Evolutionary conservation across 1,140 invertebrate species (phyloP), one percentile per base, ranked within the genome.

Genomic region (Drosophila lowei): DNA sequence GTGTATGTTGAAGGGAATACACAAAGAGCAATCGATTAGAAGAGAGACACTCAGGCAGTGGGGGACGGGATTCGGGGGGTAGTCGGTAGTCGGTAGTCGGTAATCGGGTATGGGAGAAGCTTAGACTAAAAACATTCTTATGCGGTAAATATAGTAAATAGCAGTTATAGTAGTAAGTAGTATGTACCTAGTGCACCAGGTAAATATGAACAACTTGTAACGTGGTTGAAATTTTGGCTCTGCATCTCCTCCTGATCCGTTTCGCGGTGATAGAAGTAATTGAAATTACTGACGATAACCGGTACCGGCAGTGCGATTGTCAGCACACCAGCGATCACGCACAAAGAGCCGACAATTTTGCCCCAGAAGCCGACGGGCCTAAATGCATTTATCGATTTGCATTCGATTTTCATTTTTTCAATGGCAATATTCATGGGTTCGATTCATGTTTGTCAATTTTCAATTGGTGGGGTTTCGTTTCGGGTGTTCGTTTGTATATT

Each of bases 201-300:
- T 92, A 98, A 94, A 93, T 98, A 98, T 79, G 97, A 97, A 93
- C 97, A 98, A 93, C 97, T 97, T 90, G 97, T 98, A 92, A 98
- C 97, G 91, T 98, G 97, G 93, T 98, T 98, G 94, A 98, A 98
- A 93, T 98, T 98, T 93, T 98, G 97, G 84, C 97, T 98, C 93
- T 98, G 97, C 97, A 98, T 98, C 93, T 98, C 97, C 92, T 98
- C 97, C 93, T 98, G 98, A 93, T 99, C 98, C 83, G 97, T 99
- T 94, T 99, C 98, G 92, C 98, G 96, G 93, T 99, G 98, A 94
- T 99, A 99, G 95, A 99, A 99, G 94, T 99, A 99, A 93, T 99
- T 99, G 95, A 99, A 99, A 94, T 99, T 99, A 92, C 98, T 99
- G 79, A 99, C 98, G 93, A 99, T 99, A 93, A 99, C 98, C 90